phyloP scores from a whole-genome alignment of 2,888 invertebrate species.

The Phyto melanocephala region DNA sequence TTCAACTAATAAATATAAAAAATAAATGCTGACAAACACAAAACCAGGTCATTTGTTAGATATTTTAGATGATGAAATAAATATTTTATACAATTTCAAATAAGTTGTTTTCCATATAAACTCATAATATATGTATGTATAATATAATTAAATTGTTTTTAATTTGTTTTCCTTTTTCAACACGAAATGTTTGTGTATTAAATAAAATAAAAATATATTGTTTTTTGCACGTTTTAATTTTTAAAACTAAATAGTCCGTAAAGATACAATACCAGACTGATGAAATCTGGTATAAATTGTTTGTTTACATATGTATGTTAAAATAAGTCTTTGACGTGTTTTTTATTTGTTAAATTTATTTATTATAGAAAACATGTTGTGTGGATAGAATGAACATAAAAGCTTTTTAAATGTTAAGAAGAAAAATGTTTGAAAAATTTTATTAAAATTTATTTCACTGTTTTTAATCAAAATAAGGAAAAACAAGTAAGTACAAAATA shows the following conservation, averaged over 20 bases:
- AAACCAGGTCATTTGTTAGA: constrained; percentile 10
- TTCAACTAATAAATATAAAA: background rate
- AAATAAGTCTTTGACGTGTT: too few relatives aligned
- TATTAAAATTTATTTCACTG: background rate
- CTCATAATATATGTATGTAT: background rate
- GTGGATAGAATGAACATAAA: background rate
- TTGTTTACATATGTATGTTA: background rate
- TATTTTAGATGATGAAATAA: constrained; percentile 15
- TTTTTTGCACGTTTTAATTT: background rate
- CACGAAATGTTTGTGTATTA: background rate
- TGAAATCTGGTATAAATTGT: background rate
- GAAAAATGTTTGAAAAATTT: background rate
- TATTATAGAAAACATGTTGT: background rate
- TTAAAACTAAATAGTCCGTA: background rate
- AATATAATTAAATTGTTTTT: background rate
- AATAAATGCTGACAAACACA: background rate
- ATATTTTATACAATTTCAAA: background rate
- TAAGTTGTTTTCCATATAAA: background rate
- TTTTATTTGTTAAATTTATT: constrained; percentile 1
- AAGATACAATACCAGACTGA: background rate
- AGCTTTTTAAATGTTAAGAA: constrained; percentile 24
- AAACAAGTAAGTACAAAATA: constrained; percentile 15
- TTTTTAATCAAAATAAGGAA: background rate
- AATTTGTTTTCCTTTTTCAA: background rate
- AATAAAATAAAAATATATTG: background rate